A percentile compares a stretch with the other conserved stretches of the same genome.
Conservation (phyloP, 2,888 invertebrate species). For the Xylota segnis region DNA sequence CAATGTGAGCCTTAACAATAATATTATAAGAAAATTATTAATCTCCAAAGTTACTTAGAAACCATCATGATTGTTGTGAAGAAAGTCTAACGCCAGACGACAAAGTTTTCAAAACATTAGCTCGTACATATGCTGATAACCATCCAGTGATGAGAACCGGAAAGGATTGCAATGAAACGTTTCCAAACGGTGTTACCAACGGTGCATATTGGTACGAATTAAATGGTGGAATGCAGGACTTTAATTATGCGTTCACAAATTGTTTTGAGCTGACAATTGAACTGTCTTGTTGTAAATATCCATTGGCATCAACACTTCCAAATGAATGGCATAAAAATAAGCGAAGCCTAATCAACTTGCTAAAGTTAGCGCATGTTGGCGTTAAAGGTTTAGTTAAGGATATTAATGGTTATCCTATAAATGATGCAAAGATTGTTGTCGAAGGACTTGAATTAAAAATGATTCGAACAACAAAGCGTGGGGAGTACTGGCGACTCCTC, state of each 20-base stretch:
- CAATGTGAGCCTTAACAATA: slow-evolving; percentile 86
- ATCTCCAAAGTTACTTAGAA: slow-evolving; percentile 78
- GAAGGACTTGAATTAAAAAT: slow-evolving; percentile 91
- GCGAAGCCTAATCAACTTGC: slow-evolving; percentile 92
- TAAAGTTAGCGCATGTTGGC: slow-evolving; percentile 92
- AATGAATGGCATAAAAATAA: slow-evolving; percentile 94
- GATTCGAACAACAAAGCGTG: slow-evolving; percentile 90
- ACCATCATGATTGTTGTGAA: slow-evolving; percentile 88
- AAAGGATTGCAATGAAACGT: slow-evolving; percentile 90
- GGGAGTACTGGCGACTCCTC: slow-evolving; percentile 97
- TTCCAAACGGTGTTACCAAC: slow-evolving; percentile 93
- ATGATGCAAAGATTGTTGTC: slow-evolving; percentile 91
- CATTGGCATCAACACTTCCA: slow-evolving; percentile 88
- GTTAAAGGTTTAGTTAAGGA: slow-evolving; percentile 85
- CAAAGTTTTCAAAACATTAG: slow-evolving; percentile 91
- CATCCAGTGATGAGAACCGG: slow-evolving; percentile 92
- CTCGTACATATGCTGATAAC: slow-evolving; percentile 90
- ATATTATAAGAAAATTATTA: slow-evolving; percentile 8
- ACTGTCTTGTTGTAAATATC: slow-evolving; percentile 98
- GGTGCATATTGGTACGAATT: slow-evolving; percentile 97
- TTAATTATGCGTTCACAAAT: slow-evolving; percentile 97
- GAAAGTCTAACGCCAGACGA: slow-evolving; percentile 94
- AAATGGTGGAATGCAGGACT: slow-evolving; percentile 98
- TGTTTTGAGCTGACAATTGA: slow-evolving; percentile 99
- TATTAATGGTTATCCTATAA: slow-evolving; percentile 83